phyloP scores from a whole-genome alignment of 2,797 vertebrate species.

The Clarias pachynema region DNA sequence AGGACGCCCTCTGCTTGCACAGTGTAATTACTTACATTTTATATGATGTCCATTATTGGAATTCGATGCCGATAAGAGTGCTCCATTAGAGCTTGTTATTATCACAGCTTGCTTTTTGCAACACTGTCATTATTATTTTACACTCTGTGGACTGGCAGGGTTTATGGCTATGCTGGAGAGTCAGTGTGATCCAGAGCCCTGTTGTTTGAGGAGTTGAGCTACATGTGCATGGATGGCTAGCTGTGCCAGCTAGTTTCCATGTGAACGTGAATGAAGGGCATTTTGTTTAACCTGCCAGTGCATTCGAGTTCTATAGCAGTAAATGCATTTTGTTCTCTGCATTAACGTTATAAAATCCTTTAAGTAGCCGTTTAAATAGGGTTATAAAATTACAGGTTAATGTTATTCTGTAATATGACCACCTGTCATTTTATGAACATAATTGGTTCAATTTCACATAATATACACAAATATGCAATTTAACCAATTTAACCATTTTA shows the following conservation, averaged over 20 bases:
- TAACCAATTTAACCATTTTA: not conserved
- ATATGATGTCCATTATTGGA: slow-evolving; percentile 68
- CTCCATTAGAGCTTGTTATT: slow-evolving; percentile 66
- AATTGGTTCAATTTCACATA: not conserved
- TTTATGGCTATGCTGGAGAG: slow-evolving; percentile 52
- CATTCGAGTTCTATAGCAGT: not conserved
- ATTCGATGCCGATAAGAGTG: slow-evolving; percentile 66
- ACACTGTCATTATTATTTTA: slow-evolving; percentile 64
- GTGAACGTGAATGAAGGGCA: not conserved
- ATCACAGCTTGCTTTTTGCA: slow-evolving; percentile 65
- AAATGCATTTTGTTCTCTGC: too few species aligned
- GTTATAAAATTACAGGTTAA: not conserved
- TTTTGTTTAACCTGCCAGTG: not conserved
- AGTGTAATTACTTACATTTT: slow-evolving; percentile 67
- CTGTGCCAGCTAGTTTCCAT: slow-evolving; percentile 11
- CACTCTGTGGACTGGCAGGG: slow-evolving; percentile 54
- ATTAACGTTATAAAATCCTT: not conserved
- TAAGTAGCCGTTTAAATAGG: not conserved
- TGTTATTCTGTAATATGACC: not conserved
- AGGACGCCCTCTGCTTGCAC: slow-evolving; percentile 64
- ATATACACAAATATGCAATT: not conserved
- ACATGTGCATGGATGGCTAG: not conserved
- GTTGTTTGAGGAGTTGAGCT: slow-evolving; percentile 22
- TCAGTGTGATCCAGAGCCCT: slow-evolving; percentile 40
- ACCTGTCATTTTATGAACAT: not conserved